These are phyloP conservation scores for Danio rerio DNA, from an alignment of 2,113 vertebrate species.

Conservation along the genomic window DNA sequence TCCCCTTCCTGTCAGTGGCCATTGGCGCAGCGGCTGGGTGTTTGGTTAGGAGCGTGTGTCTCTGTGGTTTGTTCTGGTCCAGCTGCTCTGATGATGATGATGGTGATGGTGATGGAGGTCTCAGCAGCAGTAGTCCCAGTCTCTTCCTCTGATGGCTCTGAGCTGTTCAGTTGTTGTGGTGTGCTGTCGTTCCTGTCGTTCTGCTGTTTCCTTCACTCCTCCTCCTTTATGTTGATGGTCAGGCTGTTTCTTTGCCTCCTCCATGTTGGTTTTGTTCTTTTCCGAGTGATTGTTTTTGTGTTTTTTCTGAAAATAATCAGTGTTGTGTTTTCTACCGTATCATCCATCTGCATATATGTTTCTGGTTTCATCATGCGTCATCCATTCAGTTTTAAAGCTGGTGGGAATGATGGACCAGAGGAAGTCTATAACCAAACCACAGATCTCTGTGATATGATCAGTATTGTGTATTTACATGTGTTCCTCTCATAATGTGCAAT, in stretches of 20 bases:
- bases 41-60: constrained; percentile 33
- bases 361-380: constrained; percentile 48
- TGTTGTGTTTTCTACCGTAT: constrained; percentile 63
- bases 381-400: constrained; percentile 39
- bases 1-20: background rate
- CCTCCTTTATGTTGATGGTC: constrained; percentile 57
- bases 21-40: constrained; percentile 28
- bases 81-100: constrained; percentile 30
- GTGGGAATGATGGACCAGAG: constrained; percentile 60
- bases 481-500: constrained; percentile 10
- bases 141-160: constrained; percentile 54
- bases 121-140: background rate
- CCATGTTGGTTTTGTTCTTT: constrained; percentile 55
- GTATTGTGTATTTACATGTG: constrained; percentile 20
- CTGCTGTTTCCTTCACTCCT: constrained; percentile 53
- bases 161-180: constrained; percentile 68
- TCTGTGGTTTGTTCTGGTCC: constrained; percentile 22
- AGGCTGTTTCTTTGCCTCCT: constrained; percentile 15
- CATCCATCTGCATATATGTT: constrained; percentile 60
- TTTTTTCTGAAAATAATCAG: constrained; percentile 38
- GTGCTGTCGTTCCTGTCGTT: constrained; percentile 69
- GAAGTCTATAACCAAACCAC: constrained; percentile 49
- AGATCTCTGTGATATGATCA: constrained; percentile 24
- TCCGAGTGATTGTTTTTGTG: constrained; percentile 21
- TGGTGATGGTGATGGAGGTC: background rate